These are phyloP conservation scores for Minunthozetes semirufus DNA, from an alignment of 2,888 invertebrate species.

Conservation along the genomic window DNA sequence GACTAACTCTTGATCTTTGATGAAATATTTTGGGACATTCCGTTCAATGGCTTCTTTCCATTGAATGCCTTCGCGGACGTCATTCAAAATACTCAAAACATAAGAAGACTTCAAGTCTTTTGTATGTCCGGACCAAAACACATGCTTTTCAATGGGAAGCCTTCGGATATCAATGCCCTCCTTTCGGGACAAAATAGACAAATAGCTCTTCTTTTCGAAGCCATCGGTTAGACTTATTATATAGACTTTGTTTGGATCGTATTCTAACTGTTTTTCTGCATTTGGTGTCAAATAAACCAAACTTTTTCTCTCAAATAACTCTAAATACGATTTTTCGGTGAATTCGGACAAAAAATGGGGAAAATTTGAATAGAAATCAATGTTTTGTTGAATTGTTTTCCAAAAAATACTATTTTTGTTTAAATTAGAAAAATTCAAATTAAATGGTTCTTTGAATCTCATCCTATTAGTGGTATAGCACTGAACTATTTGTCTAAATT, in stretches of 20 bases:
- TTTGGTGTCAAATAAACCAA: constrained; percentile 5
- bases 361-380: neutral
- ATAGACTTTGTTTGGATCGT: neutral
- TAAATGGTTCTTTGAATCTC: neutral
- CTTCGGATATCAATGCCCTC: neutral
- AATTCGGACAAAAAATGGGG: constrained; percentile 4
- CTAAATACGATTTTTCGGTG: constrained; percentile 17
- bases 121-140: neutral
- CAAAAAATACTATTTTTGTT: constrained; percentile 3
- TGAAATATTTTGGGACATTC: neutral
- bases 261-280: constrained; percentile 1
- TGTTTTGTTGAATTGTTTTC: neutral
- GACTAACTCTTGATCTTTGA: neutral
- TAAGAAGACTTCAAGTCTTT: neutral
- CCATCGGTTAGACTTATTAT: neutral
- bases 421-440: constrained; percentile 11
- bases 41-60: constrained; percentile 13
- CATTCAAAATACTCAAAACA: constrained; percentile 15
- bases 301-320: neutral
- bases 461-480: neutral
- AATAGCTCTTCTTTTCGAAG: neutral
- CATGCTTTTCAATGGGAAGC: neutral
- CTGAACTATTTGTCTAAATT: neutral
- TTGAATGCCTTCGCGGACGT: neutral
- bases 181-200: neutral